A percentile compares a stretch with the other conserved stretches of the same genome.
phyloP scores from a whole-genome alignment of 37 sponge, comb jelly and placozoan genomes.

The Mnemiopsis leidyi region DNA sequence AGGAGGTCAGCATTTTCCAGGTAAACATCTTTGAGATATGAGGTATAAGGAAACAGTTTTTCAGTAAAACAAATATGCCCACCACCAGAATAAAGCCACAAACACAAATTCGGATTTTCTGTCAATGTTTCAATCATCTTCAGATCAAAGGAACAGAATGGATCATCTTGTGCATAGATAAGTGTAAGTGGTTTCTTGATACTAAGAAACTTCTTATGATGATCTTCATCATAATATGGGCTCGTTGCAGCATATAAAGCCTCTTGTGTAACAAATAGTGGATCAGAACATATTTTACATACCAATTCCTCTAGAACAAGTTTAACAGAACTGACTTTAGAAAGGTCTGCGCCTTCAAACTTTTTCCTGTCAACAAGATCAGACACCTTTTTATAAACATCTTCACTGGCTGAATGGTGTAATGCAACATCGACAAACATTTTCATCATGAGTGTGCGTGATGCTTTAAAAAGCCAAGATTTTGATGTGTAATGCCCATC shows the following conservation, averaged over 20 bases:
- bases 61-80: not conserved
- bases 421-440: not conserved
- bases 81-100: slow-evolving; percentile 54
- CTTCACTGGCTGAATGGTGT: not conserved
- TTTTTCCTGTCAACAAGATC: not conserved
- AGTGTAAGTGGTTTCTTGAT: slow-evolving; percentile 20
- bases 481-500: not conserved
- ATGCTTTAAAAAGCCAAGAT: not conserved
- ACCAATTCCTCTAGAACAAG: not conserved
- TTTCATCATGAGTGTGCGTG: not conserved
- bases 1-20: not conserved
- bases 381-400: not conserved
- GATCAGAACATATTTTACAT: not conserved
- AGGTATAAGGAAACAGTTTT: not conserved
- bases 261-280: not conserved
- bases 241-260: not conserved
- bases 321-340: not conserved
- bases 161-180: slow-evolving; percentile 39
- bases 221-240: slow-evolving; percentile 4
- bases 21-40: not conserved
- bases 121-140: not conserved
- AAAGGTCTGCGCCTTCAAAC: not conserved
- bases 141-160: not conserved
- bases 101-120: slow-evolving; percentile 45
- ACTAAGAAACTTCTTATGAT: not conserved